Evolutionary conservation across 2,113 vertebrate genomes (phyloP).

Genomic region (Anthoscopus minutus): DNA sequence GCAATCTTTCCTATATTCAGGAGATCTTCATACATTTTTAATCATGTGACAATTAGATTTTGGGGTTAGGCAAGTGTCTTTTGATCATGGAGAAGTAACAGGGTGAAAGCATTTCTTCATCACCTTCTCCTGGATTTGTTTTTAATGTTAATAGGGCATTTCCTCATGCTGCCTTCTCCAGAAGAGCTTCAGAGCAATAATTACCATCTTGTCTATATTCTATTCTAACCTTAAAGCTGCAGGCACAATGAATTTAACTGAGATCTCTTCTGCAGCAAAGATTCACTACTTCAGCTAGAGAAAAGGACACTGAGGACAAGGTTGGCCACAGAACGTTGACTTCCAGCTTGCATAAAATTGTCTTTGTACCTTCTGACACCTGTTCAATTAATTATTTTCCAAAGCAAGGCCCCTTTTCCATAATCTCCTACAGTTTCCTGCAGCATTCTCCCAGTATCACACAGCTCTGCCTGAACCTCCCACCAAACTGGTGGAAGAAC

Average conservation of each 20-base stretch:
- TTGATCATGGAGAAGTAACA: background rate
- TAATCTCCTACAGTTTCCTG: background rate
- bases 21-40: background rate
- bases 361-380: too few relatives aligned
- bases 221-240: background rate
- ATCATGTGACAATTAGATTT: background rate
- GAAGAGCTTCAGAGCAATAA: conserved; percentile 14
- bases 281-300: background rate
- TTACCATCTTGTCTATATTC: background rate
- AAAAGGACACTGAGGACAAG: background rate
- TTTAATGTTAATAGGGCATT: background rate
- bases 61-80: background rate
- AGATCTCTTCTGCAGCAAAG: background rate
- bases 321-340: background rate
- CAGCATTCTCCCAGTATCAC: background rate
- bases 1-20: background rate
- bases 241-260: background rate
- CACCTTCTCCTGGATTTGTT: background rate
- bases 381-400: too few relatives aligned
- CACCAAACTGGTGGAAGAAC: background rate
- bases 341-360: background rate
- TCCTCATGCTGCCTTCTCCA: background rate
- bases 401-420: background rate
- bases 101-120: background rate
- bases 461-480: background rate